phyloP scores from a whole-genome alignment of 2,113 vertebrate species.

The Amphiprion ocellaris region DNA sequence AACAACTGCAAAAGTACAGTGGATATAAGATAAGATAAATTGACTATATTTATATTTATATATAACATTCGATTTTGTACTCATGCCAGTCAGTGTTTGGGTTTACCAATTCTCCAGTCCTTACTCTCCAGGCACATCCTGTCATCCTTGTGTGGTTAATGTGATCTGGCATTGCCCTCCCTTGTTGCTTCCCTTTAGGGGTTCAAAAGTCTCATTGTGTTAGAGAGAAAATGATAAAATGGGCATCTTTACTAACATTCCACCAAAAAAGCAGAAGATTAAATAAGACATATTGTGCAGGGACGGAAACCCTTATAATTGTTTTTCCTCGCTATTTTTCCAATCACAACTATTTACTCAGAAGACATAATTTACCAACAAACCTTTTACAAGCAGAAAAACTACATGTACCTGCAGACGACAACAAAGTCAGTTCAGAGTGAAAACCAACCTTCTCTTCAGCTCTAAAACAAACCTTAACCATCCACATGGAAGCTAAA shows the following conservation, averaged over 20 bases:
- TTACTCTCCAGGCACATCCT: slow-evolving; percentile 49
- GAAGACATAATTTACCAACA: neutral
- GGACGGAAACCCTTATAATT: neutral
- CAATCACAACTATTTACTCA: neutral
- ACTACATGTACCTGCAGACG: too few relatives aligned
- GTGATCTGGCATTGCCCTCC: slow-evolving; percentile 19
- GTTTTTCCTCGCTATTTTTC: neutral
- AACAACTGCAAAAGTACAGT: too few relatives aligned
- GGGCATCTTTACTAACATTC: neutral
- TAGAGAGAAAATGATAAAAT: neutral
- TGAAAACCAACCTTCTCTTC: too few relatives aligned
- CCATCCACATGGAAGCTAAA: too few relatives aligned
- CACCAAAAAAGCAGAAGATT: neutral
- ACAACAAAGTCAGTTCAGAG: too few relatives aligned
- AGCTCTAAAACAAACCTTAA: too few relatives aligned
- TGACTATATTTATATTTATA: too few relatives aligned
- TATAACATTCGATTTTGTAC: neutral
- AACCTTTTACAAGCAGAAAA: neutral
- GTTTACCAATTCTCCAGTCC: slow-evolving; percentile 15
- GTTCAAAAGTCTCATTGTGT: slow-evolving; percentile 30
- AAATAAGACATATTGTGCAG: neutral
- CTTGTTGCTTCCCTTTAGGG: slow-evolving; percentile 23
- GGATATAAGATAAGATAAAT: too few relatives aligned
- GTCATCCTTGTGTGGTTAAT: slow-evolving; percentile 27
- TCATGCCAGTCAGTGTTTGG: slow-evolving; percentile 15